A percentile compares a stretch with the other conserved stretches of the same genome.
phyloP scores from a whole-genome alignment of 2,797 vertebrate genomes.

The Mormyrus proboscirostris region DNA sequence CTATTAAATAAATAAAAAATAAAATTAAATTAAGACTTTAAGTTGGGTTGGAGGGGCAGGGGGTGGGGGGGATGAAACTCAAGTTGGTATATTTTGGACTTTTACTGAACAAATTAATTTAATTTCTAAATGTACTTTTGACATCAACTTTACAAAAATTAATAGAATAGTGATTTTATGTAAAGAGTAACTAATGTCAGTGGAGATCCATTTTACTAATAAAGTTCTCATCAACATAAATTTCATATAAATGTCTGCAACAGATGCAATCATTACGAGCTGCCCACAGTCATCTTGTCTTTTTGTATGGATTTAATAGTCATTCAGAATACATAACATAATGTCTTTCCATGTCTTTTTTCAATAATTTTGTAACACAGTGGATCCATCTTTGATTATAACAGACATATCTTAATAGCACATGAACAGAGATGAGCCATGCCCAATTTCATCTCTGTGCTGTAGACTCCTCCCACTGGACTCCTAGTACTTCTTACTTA shows the following conservation, averaged over 20 bases:
- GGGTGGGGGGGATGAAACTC: not conserved
- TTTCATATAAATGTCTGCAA: constrained; percentile 55
- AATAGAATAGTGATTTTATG: not conserved
- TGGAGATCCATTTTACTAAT: not conserved
- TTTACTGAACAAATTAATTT: not conserved
- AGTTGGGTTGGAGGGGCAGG: not conserved
- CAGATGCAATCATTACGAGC: constrained; percentile 53
- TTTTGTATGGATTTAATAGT: constrained; percentile 57
- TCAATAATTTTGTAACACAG: not conserved
- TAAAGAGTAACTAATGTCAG: not conserved
- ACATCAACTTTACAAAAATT: not conserved
- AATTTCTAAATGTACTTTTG: not conserved
- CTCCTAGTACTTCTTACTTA: not conserved
- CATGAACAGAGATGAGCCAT: not conserved
- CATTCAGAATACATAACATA: constrained; percentile 51
- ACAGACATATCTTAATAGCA: not conserved
- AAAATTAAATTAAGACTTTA: not conserved
- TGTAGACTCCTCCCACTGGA: not conserved
- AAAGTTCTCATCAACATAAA: constrained; percentile 40
- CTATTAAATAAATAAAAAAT: not conserved
- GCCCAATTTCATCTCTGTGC: not conserved
- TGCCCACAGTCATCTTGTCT: constrained; percentile 57
- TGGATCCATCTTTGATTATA: not conserved
- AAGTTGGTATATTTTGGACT: not conserved
- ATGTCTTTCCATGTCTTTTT: constrained; percentile 37